These are phyloP conservation scores for Scolopax mira DNA, from an alignment of 2,113 vertebrate genomes.

Conservation along the genomic window DNA sequence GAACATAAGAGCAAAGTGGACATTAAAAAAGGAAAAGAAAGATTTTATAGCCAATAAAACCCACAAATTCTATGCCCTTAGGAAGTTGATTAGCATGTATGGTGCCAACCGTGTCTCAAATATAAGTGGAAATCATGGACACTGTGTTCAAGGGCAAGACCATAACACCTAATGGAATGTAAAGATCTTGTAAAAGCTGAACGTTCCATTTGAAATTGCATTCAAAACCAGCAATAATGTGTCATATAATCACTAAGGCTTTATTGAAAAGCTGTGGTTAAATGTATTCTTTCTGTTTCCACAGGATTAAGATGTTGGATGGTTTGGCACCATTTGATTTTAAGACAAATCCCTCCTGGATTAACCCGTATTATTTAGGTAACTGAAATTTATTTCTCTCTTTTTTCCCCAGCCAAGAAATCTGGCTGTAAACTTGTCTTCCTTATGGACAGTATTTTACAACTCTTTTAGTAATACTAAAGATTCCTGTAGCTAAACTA, in stretches of 20 bases:
- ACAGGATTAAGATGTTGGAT: slow-evolving; percentile 80
- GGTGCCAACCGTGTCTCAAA: neutral
- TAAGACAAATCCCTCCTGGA: slow-evolving; percentile 81
- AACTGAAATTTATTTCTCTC: neutral
- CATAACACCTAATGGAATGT: neutral
- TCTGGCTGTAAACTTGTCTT: neutral
- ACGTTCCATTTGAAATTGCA: neutral
- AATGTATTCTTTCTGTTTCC: neutral
- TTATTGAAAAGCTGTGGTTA: neutral
- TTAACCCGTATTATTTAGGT: slow-evolving; percentile 84
- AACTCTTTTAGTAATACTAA: neutral
- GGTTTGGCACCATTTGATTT: slow-evolving; percentile 86
- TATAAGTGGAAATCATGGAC: neutral
- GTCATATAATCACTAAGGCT: neutral
- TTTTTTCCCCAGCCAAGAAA: neutral
- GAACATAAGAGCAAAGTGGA: neutral
- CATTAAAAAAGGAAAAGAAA: neutral
- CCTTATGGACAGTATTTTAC: neutral
- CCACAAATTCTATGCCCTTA: neutral
- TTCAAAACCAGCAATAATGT: neutral
- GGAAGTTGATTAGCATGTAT: neutral
- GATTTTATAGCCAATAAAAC: neutral
- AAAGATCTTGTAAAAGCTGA: neutral
- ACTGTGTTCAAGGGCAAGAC: neutral
- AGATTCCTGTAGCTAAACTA: neutral